A percentile compares a stretch with the other conserved stretches of the same genome.
phyloP scores from a whole-genome alignment of 2,113 vertebrate species.

The Eurystomus gularis region DNA sequence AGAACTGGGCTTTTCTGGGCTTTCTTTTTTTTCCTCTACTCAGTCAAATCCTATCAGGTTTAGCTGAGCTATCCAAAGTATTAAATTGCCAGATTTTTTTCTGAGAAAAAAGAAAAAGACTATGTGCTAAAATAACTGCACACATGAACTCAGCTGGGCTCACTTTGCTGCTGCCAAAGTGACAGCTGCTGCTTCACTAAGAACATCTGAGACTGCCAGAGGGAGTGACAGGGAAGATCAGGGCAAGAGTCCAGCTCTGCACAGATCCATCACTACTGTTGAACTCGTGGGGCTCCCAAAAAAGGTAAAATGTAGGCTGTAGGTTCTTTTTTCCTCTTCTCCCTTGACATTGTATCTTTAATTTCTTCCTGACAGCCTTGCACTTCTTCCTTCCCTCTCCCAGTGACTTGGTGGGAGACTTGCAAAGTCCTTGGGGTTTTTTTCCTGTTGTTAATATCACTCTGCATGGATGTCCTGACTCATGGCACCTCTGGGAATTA shows the following conservation, averaged over 20 bases:
- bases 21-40: not conserved
- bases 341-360: not conserved
- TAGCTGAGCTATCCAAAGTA: not conserved
- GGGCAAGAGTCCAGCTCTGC: not conserved
- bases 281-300: not conserved
- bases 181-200: conserved; percentile 11
- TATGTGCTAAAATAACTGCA: conserved; percentile 14
- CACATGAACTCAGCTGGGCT: not conserved
- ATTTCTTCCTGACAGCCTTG: not conserved
- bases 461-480: not conserved
- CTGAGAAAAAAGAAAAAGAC: not conserved
- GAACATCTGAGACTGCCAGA: not conserved
- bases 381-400: not conserved
- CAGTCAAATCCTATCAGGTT: not conserved
- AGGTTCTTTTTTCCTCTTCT: not conserved
- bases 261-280: not conserved
- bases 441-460: not conserved
- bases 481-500: not conserved
- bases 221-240: not conserved
- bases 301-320: not conserved
- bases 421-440: not conserved
- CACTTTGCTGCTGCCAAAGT: conserved; percentile 10
- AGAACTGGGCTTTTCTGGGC: not conserved
- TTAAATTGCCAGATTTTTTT: not conserved
- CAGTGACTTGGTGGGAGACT: not conserved